Base-by-base conservation (phyloP, 2,797 vertebrate species). In the Semotilus atromaculatus region DNA sequence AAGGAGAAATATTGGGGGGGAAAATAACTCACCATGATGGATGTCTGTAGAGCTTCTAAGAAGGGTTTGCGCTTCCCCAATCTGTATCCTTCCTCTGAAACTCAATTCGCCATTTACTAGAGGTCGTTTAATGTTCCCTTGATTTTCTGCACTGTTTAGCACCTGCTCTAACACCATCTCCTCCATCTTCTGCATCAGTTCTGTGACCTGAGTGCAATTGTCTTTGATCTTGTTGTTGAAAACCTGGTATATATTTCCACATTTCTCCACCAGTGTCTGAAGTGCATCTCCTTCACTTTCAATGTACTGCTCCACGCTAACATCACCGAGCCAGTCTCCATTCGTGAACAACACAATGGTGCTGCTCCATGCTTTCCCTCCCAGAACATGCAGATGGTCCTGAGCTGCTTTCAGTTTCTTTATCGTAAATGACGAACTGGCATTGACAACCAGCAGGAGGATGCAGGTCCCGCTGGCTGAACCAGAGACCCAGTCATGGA, bases 401-500 rank as follows among this genome's bases (percentile, higher is more conserved):
- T 92, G 89, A 13, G 90, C 6, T 0, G 89, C 91, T 23, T 62
- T 55, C 9, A 9, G 3, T 18, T 94, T 92, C 55, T 70, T 60
- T 0, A 45, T 51, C 0, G 77, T 92, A 85, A 95, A 95, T 0
- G 94, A 92, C 18, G 92, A 89, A 89, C 95, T 95, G 14, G 85
- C 83, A 23, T 94, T 95, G 66, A 94, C 92, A 0, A 95, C 94
- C 70, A 96, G 74, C 13, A 96, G 91, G 60, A 95, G 1, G 14
- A 85, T 90, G 36, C 86, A 82, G 7, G 31, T 68, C 19, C 34
- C 73, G 0, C 51, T 84, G 70, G 83, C n/a, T 1, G 89, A 36
- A 8, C 81, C 76, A 29, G 82, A 21, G 48, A 0, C 16, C 26
- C 64, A 53, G 26, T 80, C 58, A 58, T 26, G 66, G 45, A 80